These are phyloP conservation scores for Damaliscus lunatus DNA, from an alignment of 2,113 vertebrate genomes.

Conservation along the genomic window DNA sequence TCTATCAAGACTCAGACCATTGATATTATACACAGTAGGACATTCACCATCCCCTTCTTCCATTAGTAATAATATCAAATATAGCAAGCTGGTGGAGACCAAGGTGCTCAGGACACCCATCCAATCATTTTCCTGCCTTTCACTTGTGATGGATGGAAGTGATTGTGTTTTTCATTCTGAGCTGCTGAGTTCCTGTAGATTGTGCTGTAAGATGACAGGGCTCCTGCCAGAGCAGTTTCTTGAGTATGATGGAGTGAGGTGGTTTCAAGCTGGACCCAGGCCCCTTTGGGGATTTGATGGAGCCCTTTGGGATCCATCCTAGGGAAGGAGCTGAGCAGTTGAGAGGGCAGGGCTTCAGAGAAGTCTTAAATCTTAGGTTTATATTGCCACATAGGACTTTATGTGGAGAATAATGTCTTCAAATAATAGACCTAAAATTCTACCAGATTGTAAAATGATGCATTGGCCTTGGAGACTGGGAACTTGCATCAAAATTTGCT, in stretches of 20 bases:
- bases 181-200: background rate
- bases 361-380: background rate
- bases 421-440: background rate
- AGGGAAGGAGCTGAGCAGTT: background rate
- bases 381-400: background rate
- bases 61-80: conserved; percentile 35
- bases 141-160: conserved; percentile 42
- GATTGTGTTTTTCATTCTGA: conserved; percentile 45
- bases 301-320: background rate
- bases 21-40: conserved; percentile 53
- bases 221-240: background rate
- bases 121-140: conserved; percentile 50
- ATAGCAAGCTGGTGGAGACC: conserved; percentile 18
- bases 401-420: background rate
- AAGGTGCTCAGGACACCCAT: conserved; percentile 18
- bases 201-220: conserved; percentile 26
- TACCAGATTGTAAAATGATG: rapidly evolving
- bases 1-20: conserved; percentile 28
- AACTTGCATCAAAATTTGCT: background rate
- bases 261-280: background rate
- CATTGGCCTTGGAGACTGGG: background rate
- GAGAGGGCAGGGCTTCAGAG: too few species aligned
- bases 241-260: background rate
- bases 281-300: background rate
- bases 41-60: conserved; percentile 47